phyloP scores from a whole-genome alignment of 2,113 vertebrate genomes.

The Perccottus glenii region DNA sequence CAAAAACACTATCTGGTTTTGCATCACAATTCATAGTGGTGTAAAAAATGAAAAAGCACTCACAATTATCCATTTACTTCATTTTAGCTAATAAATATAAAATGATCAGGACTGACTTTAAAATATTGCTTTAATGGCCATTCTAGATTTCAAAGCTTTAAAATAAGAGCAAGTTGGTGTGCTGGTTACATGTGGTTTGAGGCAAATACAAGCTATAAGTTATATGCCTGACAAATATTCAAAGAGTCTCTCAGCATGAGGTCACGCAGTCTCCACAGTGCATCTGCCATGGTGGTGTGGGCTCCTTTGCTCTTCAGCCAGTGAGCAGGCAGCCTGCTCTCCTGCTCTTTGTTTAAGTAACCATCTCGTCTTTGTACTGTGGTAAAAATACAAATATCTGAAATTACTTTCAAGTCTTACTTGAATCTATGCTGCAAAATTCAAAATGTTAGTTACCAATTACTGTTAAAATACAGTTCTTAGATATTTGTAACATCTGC shows the following conservation, averaged over 20 bases:
- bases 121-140: constrained; percentile 77
- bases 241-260: constrained; percentile 97
- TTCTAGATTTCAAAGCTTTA: constrained; percentile 38
- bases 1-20: constrained; percentile 50
- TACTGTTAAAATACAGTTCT: no score
- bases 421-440: neutral
- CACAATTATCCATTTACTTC: constrained; percentile 57
- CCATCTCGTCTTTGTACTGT: constrained; percentile 90
- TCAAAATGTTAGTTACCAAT: neutral
- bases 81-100: constrained; percentile 76
- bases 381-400: constrained; percentile 6
- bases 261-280: constrained; percentile 95
- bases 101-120: constrained; percentile 70
- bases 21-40: constrained; percentile 47
- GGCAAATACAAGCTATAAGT: constrained; percentile 87
- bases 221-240: constrained; percentile 94
- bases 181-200: constrained; percentile 51
- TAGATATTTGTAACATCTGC: no score
- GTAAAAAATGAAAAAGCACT: constrained; percentile 56
- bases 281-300: constrained; percentile 96
- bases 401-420: neutral
- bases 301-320: constrained; percentile 99
- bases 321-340: constrained; percentile 93
- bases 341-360: constrained; percentile 94
- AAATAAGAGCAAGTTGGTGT: constrained; percentile 59